phyloP scores from a whole-genome alignment of 2,113 vertebrate genomes.

The Scomber japonicus region DNA sequence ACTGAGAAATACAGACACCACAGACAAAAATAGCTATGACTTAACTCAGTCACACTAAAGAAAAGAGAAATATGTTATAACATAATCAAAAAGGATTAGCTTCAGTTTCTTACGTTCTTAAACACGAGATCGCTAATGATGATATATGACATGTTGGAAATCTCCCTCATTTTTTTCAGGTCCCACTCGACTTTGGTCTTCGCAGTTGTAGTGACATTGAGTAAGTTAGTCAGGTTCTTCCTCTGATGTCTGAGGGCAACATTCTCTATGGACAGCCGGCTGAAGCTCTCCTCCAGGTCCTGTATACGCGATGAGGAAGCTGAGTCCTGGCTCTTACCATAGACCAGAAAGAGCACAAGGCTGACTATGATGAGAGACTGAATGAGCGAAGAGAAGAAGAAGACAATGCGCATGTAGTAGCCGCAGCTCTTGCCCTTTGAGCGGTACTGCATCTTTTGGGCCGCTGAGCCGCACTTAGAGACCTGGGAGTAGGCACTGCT shows the following conservation, averaged over 20 bases:
- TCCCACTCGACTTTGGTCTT: conserved; percentile 69
- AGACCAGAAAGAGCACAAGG: conserved; percentile 95
- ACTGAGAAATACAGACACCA: too few relatives aligned
- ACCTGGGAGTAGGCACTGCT: conserved; percentile 82
- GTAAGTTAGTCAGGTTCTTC: conserved; percentile 81
- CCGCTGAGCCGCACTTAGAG: conserved; percentile 75
- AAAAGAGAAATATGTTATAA: conserved; percentile 2
- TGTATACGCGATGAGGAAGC: conserved; percentile 79
- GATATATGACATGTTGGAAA: conserved; percentile 47
- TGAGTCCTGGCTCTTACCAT: conserved; percentile 86
- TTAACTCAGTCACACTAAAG: not conserved
- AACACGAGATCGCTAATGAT: not conserved
- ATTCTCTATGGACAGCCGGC: conserved; percentile 75
- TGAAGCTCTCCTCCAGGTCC: conserved; percentile 83
- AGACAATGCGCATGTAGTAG: conserved; percentile 92
- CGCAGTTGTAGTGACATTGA: conserved; percentile 79
- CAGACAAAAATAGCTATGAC: too few relatives aligned
- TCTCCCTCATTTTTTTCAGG: not conserved
- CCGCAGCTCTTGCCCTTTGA: conserved; percentile 82
- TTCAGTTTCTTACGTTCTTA: conserved; percentile 67
- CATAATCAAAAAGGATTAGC: not conserved
- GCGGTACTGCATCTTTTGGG: conserved; percentile 70
- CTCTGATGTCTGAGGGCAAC: conserved; percentile 60
- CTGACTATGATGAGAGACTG: conserved; percentile 95
- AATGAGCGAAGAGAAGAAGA: conserved; percentile 93